These are phyloP conservation scores for Dendrolimus houi DNA, from an alignment of 2,888 invertebrate genomes.

Conservation along the genomic window DNA sequence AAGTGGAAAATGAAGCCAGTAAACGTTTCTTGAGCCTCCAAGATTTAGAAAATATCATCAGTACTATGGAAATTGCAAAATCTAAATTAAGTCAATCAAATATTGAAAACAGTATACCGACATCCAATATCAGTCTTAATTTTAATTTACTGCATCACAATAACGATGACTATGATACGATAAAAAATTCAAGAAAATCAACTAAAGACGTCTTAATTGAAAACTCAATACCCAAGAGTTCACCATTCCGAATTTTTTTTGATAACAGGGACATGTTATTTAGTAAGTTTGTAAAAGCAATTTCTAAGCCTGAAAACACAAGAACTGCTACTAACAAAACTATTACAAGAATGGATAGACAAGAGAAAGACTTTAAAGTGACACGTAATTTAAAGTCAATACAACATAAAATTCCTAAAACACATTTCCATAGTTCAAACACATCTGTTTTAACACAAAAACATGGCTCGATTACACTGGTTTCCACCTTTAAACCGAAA, in stretches of 20 bases:
- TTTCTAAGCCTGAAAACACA: too few species aligned
- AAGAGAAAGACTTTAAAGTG: too few species aligned
- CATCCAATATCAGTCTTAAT: constrained; percentile 30
- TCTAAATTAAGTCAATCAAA: constrained; percentile 12
- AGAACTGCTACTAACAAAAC: too few species aligned
- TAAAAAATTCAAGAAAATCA: too few species aligned
- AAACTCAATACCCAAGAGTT: too few species aligned
- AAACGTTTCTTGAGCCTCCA: constrained; percentile 36
- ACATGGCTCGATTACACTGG: background rate
- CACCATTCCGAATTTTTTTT: too few species aligned
- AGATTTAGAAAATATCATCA: constrained; percentile 56
- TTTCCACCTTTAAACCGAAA: background rate
- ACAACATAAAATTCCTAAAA: too few species aligned
- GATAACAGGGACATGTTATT: too few species aligned
- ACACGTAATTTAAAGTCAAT: too few species aligned
- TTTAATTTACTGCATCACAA: constrained; percentile 36
- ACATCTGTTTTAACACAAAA: background rate
- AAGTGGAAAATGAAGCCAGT: constrained; percentile 39
- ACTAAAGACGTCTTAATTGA: too few species aligned
- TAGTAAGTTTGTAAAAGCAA: too few species aligned
- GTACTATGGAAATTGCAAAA: constrained; percentile 26
- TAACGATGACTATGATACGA: background rate
- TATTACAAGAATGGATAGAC: too few species aligned
- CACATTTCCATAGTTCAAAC: background rate
- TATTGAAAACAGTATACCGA: constrained; percentile 2